Percentiles rank a stretch among this genome's conserved stretches.
These are phyloP conservation scores for Eurypyga helias DNA, from an alignment of 2,113 vertebrate species.

Conservation along the genomic window DNA sequence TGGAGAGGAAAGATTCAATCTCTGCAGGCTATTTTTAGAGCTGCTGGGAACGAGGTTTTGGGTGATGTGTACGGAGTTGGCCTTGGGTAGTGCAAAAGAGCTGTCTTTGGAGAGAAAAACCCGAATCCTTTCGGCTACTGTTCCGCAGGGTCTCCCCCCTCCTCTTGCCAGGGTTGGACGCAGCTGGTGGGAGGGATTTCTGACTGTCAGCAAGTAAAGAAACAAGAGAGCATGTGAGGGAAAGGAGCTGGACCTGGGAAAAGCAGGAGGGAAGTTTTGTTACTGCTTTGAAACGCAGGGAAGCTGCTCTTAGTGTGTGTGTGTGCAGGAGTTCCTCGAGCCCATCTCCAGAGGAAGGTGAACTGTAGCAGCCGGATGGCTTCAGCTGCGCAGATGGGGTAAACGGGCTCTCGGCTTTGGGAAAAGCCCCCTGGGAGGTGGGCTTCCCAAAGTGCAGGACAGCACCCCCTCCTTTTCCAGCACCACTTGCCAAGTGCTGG, in stretches of 20 bases:
- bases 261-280: background rate
- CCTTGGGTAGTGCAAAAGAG: background rate
- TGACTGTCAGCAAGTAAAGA: constrained; percentile 23
- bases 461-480: background rate
- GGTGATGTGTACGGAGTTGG: background rate
- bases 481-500: background rate
- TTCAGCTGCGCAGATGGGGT: background rate
- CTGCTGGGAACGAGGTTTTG: background rate
- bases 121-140: background rate
- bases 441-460: background rate
- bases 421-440: background rate
- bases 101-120: background rate
- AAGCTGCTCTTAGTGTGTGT: background rate
- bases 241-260: constrained; percentile 11
- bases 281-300: rapidly evolving
- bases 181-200: constrained; percentile 65
- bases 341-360: background rate
- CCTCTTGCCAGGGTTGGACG: constrained; percentile 9
- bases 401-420: background rate
- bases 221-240: constrained; percentile 53
- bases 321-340: rapidly evolving
- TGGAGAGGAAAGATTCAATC: rapidly evolving
- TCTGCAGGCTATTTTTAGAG: background rate
- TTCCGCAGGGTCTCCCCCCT: background rate
- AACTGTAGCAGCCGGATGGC: background rate